These are phyloP conservation scores for Allolobophora icterica DNA, from an alignment of 2,888 invertebrate genomes.

Conservation along the genomic window DNA sequence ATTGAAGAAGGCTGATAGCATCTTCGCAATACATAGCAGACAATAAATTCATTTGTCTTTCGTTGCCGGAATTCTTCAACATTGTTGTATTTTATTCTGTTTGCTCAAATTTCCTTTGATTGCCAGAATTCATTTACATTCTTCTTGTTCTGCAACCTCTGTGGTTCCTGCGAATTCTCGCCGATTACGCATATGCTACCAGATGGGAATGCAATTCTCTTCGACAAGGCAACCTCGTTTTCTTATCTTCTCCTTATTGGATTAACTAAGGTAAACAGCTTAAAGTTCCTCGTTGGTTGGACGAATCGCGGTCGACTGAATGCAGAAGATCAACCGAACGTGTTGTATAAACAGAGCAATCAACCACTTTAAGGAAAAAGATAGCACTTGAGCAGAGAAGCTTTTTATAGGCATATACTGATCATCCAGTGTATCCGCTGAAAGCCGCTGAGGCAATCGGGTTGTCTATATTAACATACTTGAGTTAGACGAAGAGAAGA, in stretches of 20 bases:
- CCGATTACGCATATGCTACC: too few relatives aligned
- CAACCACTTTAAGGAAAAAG: neutral
- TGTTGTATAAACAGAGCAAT: neutral
- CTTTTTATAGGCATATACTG: neutral
- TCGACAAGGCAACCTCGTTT: neutral
- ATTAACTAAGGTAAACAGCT: neutral
- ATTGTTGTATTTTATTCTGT: too few relatives aligned
- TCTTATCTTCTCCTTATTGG: neutral
- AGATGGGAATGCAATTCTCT: neutral
- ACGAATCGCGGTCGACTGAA: neutral
- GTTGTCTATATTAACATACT: neutral
- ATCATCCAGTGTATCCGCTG: neutral
- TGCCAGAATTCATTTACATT: neutral
- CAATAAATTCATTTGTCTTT: too few relatives aligned
- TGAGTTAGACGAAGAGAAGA: neutral
- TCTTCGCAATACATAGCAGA: too few relatives aligned
- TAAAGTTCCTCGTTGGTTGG: neutral
- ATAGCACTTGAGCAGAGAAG: neutral
- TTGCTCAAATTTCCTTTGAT: neutral
- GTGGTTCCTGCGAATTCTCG: neutral
- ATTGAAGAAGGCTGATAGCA: too few relatives aligned
- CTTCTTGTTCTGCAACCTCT: neutral
- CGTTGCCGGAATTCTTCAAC: too few relatives aligned
- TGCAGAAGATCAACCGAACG: neutral
- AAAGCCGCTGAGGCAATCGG: neutral